These are phyloP conservation scores for Plebejus anna DNA, from an alignment of 2,888 invertebrate species.

Conservation along the genomic window DNA sequence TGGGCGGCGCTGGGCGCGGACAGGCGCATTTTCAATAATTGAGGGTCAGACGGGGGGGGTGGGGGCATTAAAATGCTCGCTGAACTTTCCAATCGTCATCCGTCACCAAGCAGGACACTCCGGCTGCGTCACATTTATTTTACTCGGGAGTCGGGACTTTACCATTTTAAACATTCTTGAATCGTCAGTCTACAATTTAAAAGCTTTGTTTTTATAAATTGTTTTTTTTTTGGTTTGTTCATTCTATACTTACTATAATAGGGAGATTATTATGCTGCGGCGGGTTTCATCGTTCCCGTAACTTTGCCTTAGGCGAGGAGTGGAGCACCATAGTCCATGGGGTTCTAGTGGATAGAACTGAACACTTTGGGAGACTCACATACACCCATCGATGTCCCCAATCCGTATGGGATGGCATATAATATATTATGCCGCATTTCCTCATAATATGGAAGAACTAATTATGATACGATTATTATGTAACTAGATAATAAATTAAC, in stretches of 20 bases:
- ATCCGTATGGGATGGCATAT: too few species aligned
- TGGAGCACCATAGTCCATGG: too few species aligned
- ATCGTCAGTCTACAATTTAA: neutral
- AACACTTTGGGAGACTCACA: too few species aligned
- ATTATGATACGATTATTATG: constrained; percentile 1
- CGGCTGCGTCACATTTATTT: constrained; percentile 24
- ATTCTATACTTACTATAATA: too few species aligned
- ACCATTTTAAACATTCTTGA: constrained; percentile 9
- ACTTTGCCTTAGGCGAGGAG: too few species aligned
- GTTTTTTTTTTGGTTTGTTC: neutral
- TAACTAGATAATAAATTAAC: constrained; percentile 9
- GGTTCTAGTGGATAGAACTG: too few species aligned
- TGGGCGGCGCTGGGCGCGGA: constrained; percentile 71
- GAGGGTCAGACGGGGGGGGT: constrained; percentile 75
- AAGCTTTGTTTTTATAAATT: neutral
- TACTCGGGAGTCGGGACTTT: constrained; percentile 18
- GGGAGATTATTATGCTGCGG: too few species aligned
- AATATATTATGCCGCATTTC: too few species aligned
- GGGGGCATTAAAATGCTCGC: constrained; percentile 68
- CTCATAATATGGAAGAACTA: neutral
- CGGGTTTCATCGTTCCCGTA: too few species aligned
- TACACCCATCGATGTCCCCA: too few species aligned
- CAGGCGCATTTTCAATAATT: constrained; percentile 79
- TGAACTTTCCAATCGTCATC: constrained; percentile 62
- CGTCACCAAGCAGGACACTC: constrained; percentile 32